Evolutionary conservation across 2,888 invertebrate species (phyloP).

Genomic region (Strigamia maritima): DNA sequence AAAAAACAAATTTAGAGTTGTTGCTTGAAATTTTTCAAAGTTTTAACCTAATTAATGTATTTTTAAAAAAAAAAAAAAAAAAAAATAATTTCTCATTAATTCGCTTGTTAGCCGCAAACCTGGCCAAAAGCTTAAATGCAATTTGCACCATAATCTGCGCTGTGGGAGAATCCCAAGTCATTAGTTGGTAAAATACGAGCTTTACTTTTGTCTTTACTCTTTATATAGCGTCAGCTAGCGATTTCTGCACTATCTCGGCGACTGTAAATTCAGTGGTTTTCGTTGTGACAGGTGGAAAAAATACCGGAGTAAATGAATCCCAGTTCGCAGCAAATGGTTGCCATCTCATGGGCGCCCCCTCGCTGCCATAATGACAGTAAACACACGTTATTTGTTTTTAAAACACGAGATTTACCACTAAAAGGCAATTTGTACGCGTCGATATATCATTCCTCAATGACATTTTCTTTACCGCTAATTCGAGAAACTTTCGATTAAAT

Average conservation of each 20-base stretch:
- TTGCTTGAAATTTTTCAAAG: not conserved
- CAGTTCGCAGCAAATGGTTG: slow-evolving; percentile 23
- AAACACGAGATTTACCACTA: slow-evolving; percentile 7
- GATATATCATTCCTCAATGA: not conserved
- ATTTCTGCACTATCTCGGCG: slow-evolving; percentile 20
- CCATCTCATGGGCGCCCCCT: not conserved
- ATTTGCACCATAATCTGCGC: slow-evolving; percentile 6
- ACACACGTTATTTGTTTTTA: slow-evolving; percentile 28
- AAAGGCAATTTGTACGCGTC: slow-evolving; percentile 20
- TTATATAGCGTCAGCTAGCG: not conserved
- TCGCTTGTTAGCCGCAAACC: slow-evolving; percentile 5
- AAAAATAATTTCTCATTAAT: not conserved
- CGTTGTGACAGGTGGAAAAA: slow-evolving; percentile 22
- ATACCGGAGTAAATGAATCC: slow-evolving; percentile 8
- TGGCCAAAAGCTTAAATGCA: slow-evolving; percentile 12
- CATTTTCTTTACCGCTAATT: slow-evolving; percentile 15
- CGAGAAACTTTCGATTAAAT: not conserved
- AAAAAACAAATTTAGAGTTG: not conserved
- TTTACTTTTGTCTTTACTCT: not conserved
- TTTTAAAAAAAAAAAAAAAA: not conserved
- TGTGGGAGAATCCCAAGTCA: slow-evolving; percentile 10
- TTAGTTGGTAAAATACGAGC: slow-evolving; percentile 15
- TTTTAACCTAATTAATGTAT: not conserved
- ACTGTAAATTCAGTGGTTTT: not conserved
- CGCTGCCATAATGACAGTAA: slow-evolving; percentile 24